These are phyloP conservation scores for Equus quagga DNA, from an alignment of 2,113 vertebrate species.

Conservation along the genomic window DNA sequence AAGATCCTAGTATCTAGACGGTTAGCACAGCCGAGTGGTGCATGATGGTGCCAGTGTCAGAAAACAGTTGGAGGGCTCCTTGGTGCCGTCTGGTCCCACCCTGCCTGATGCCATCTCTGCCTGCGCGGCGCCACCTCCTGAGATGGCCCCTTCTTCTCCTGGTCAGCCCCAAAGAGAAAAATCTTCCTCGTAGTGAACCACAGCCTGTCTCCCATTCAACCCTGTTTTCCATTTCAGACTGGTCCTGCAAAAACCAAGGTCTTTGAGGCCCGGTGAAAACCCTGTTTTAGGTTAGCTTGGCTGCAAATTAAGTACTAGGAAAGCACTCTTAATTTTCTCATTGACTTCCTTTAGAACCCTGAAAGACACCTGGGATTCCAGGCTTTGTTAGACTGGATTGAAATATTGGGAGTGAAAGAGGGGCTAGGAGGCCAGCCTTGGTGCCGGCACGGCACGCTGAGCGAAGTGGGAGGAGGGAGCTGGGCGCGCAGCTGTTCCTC, in stretches of 20 bases:
- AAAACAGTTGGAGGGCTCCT: neutral
- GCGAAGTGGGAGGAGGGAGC: neutral
- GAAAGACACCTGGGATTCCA: neutral
- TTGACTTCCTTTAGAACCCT: neutral
- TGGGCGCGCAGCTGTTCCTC: neutral
- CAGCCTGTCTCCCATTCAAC: neutral
- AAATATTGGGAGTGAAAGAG: neutral
- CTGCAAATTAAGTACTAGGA: neutral
- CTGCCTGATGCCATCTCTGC: neutral
- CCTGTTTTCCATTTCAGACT: neutral
- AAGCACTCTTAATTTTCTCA: neutral
- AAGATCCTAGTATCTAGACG: neutral
- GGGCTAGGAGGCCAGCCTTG: neutral
- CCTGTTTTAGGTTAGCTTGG: neutral
- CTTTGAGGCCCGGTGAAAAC: neutral
- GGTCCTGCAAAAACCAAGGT: neutral
- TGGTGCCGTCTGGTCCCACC: neutral
- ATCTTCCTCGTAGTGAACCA: neutral
- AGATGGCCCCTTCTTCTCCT: neutral
- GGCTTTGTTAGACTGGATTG: neutral
- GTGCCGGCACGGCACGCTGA: fast-evolving
- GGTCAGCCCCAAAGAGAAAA: neutral
- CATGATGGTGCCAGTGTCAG: fast-evolving
- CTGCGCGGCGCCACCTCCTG: fast-evolving
- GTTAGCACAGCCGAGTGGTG: neutral